A percentile compares a stretch with the other conserved stretches of the same genome.
phyloP scores from a whole-genome alignment of 2,797 vertebrate species.

The Heterohyrax brucei region DNA sequence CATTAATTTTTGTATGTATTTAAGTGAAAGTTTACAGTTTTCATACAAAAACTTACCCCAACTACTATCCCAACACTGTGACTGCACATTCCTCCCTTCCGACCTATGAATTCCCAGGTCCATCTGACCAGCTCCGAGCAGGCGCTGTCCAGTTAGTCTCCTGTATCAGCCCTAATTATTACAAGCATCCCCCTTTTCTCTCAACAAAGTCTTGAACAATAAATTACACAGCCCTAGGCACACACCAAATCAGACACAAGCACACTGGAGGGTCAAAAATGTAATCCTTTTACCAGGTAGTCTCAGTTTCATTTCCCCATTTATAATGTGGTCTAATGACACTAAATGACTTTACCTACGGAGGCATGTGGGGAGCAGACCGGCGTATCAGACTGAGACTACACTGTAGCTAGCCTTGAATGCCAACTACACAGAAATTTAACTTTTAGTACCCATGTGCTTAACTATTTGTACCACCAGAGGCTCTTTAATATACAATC shows the following conservation, averaged over 20 bases:
- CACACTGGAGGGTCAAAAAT: conserved; percentile 13
- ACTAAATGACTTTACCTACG: neutral
- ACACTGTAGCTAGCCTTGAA: neutral
- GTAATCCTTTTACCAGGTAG: conserved; percentile 40
- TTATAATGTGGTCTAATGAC: neutral
- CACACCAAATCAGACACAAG: neutral
- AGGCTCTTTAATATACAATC: neutral
- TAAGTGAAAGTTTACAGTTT: too few species aligned
- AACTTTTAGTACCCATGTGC: neutral
- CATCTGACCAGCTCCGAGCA: too few species aligned
- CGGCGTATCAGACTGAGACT: neutral
- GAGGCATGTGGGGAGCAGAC: neutral
- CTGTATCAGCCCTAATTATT: neutral
- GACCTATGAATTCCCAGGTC: too few species aligned
- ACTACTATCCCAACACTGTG: too few species aligned
- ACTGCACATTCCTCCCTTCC: too few species aligned
- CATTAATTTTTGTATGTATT: too few species aligned
- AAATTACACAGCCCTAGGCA: neutral
- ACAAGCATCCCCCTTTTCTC: neutral
- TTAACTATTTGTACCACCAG: neutral
- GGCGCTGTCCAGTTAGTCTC: neutral
- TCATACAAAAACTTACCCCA: too few species aligned
- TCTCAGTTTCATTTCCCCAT: conserved; percentile 8
- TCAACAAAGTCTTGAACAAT: neutral
- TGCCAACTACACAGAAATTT: neutral